Conservation (phyloP, 2,113 vertebrate species). For the Capreolus pygargus region DNA sequence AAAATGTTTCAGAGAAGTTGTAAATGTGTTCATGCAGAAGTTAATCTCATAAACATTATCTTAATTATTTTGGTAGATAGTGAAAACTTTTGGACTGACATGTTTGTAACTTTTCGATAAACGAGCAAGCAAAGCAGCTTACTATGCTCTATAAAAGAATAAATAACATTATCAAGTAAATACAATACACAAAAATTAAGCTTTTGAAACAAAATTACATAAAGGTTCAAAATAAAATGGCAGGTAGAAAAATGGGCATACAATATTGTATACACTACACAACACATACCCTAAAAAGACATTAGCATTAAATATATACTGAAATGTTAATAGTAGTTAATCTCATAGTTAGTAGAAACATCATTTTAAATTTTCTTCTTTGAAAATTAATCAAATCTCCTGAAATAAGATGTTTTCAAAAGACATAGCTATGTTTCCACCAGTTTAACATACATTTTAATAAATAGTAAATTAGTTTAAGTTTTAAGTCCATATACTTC, state of each 20-base stretch:
- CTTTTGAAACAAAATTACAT: not conserved
- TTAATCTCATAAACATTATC: constrained; percentile 24
- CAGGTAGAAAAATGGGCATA: not conserved
- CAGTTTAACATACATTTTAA: constrained; percentile 20
- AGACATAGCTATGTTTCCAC: constrained; percentile 16
- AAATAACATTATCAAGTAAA: constrained; percentile 45
- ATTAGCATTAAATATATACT: not conserved
- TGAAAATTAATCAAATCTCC: constrained; percentile 5
- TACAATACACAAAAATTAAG: not conserved
- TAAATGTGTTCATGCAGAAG: not conserved
- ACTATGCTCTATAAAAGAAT: constrained; percentile 39
- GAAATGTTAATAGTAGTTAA: not conserved
- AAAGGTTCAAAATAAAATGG: not conserved
- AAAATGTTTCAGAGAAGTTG: not conserved
- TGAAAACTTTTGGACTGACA: not conserved
- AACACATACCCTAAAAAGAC: constrained; percentile 15
- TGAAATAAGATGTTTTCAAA: not conserved
- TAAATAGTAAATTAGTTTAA: constrained; percentile 11
- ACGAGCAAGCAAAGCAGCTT: not conserved
- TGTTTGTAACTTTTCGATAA: constrained; percentile 16
- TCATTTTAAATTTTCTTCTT: constrained; percentile 8
- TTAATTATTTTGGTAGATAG: not conserved
- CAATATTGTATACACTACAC: not conserved
- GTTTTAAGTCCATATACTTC: constrained; percentile 35
- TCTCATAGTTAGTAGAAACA: not conserved